phyloP scores from a whole-genome alignment of 2,888 invertebrate species.

The Sialis fuliginosa region DNA sequence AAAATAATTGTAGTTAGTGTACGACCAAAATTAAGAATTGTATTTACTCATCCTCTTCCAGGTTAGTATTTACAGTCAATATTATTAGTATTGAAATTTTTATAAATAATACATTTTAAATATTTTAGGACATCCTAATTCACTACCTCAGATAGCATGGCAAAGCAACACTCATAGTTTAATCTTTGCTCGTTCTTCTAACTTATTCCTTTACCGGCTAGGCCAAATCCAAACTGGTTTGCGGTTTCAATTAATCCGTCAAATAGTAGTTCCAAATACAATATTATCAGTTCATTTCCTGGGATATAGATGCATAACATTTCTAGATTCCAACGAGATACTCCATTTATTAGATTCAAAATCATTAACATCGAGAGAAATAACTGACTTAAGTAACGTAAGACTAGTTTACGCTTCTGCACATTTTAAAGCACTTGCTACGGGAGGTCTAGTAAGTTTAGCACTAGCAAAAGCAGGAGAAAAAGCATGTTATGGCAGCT shows the following conservation, averaged over 20 bases:
- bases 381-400: constrained; percentile 61
- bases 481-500: constrained; percentile 57
- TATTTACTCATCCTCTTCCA: constrained; percentile 59
- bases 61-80: constrained; percentile 20
- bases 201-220: constrained; percentile 73
- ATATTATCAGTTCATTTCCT: constrained; percentile 65
- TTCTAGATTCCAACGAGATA: constrained; percentile 72
- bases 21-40: constrained; percentile 56
- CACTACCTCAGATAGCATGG: constrained; percentile 85
- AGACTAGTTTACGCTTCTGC: constrained; percentile 75
- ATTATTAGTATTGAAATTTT: background rate
- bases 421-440: constrained; percentile 79
- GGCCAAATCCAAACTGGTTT: constrained; percentile 30
- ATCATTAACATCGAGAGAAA: constrained; percentile 35
- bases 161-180: constrained; percentile 75
- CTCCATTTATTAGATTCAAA: constrained; percentile 31
- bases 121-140: constrained; percentile 29
- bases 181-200: constrained; percentile 72
- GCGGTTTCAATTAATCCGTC: constrained; percentile 45
- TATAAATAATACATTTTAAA: background rate
- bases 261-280: constrained; percentile 52
- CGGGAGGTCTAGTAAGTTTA: constrained; percentile 81
- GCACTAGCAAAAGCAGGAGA: constrained; percentile 62
- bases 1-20: constrained; percentile 70
- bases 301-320: constrained; percentile 64